Conservation (phyloP, 2,113 vertebrate genomes). For the Myanophis thanlyinensis region DNA sequence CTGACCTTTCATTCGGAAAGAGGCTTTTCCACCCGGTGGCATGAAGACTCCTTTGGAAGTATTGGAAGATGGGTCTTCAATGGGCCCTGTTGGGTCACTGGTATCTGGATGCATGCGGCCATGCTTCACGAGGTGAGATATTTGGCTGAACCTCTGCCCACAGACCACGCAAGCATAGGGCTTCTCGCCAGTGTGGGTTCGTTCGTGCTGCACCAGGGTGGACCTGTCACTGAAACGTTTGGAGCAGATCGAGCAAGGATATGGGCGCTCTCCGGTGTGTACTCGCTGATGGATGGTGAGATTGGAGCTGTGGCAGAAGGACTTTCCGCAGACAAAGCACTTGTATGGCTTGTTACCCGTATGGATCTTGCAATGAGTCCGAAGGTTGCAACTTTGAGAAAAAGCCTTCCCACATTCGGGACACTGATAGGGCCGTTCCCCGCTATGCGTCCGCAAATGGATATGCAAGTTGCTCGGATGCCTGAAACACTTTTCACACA, state of each 20-base stretch:
- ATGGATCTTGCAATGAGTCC: slow-evolving; percentile 2
- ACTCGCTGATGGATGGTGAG: slow-evolving; percentile 60
- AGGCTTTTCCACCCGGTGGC: background rate
- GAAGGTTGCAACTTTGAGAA: slow-evolving; percentile 30
- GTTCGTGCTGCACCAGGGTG: slow-evolving; percentile 10
- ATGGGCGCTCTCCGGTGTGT: slow-evolving; percentile 58
- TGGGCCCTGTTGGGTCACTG: background rate
- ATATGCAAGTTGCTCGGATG: background rate
- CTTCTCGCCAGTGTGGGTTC: background rate
- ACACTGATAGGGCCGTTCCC: slow-evolving; percentile 20
- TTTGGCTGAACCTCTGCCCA: slow-evolving; percentile 10
- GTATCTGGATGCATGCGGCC: background rate
- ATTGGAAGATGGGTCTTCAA: background rate
- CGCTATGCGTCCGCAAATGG: slow-evolving; percentile 2
- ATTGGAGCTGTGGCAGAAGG: slow-evolving; percentile 59
- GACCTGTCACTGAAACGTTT: slow-evolving; percentile 14
- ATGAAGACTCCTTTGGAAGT: background rate
- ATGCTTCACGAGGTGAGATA: slow-evolving; percentile 8
- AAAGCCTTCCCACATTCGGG: slow-evolving; percentile 29
- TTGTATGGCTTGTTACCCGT: slow-evolving; percentile 41
- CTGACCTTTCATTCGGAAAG: background rate
- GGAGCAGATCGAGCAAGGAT: slow-evolving; percentile 44
- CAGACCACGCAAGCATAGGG: background rate
- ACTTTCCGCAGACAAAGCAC: slow-evolving; percentile 53
- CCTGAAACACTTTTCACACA: background rate